Evolutionary conservation across 2,888 invertebrate genomes (phyloP).

Genomic region (Osedax fenrisi): DNA sequence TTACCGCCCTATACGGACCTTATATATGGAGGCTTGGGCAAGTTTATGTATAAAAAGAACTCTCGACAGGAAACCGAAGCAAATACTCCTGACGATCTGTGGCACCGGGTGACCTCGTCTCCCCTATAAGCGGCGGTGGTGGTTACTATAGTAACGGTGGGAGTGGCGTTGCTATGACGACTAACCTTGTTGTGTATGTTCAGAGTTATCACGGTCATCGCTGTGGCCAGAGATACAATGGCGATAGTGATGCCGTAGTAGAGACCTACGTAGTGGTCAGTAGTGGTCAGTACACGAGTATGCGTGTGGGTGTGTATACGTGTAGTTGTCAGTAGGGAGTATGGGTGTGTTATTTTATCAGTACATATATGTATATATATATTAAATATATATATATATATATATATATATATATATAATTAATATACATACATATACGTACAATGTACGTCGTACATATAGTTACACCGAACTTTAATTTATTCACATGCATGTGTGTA

Average conservation of each 20-base stretch:
- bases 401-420: constrained; percentile 7
- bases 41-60: constrained; percentile 42
- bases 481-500: not conserved
- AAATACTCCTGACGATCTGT: constrained; percentile 59
- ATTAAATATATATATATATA: constrained; percentile 5
- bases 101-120: constrained; percentile 70
- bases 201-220: constrained; percentile 52
- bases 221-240: constrained; percentile 53
- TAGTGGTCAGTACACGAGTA: not conserved
- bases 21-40: not conserved
- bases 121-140: too few relatives aligned
- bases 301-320: too few relatives aligned
- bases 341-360: not conserved
- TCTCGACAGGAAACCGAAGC: constrained; percentile 62
- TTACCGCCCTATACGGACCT: too few relatives aligned
- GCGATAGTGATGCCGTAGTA: constrained; percentile 57
- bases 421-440: too few relatives aligned
- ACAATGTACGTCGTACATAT: too few relatives aligned
- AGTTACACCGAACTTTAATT: too few relatives aligned
- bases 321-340: too few relatives aligned
- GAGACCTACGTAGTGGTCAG: constrained; percentile 47
- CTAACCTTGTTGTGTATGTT: constrained; percentile 57
- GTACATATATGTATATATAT: not conserved
- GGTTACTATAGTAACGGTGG: too few relatives aligned
- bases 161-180: too few relatives aligned